Conservation (phyloP, 2,113 vertebrate species). For the Phyllostomus hastatus region DNA sequence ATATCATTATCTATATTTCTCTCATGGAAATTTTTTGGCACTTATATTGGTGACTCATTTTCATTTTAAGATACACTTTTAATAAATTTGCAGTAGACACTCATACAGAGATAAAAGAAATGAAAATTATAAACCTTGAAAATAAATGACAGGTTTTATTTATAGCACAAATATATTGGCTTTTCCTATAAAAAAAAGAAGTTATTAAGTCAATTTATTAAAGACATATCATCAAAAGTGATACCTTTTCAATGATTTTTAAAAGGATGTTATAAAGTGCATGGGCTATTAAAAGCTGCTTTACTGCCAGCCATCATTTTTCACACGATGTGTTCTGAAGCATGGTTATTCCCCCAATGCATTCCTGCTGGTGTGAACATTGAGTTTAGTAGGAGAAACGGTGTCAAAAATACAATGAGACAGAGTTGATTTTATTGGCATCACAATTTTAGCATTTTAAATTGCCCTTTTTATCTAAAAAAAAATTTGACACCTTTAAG, state of each 20-base stretch:
- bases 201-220: background rate
- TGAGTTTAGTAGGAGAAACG: background rate
- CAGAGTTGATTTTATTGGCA: background rate
- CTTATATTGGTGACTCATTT: background rate
- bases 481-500: background rate
- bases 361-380: background rate
- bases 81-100: background rate
- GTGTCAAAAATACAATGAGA: background rate
- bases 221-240: background rate
- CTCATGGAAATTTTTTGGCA: background rate
- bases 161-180: background rate
- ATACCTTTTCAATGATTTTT: background rate
- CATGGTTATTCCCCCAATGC: background rate
- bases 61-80: background rate
- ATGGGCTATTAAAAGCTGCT: background rate
- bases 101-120: background rate
- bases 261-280: background rate
- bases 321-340: background rate
- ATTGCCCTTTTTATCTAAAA: background rate
- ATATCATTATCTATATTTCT: background rate
- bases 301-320: background rate
- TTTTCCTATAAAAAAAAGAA: constrained; percentile 15
- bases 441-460: background rate
- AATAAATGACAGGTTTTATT: constrained; percentile 13
- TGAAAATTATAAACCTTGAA: background rate